Percentiles rank a stretch among this genome's conserved stretches.
phyloP scores from a whole-genome alignment of 2,888 invertebrate species.

The Mystacides longicornis region DNA sequence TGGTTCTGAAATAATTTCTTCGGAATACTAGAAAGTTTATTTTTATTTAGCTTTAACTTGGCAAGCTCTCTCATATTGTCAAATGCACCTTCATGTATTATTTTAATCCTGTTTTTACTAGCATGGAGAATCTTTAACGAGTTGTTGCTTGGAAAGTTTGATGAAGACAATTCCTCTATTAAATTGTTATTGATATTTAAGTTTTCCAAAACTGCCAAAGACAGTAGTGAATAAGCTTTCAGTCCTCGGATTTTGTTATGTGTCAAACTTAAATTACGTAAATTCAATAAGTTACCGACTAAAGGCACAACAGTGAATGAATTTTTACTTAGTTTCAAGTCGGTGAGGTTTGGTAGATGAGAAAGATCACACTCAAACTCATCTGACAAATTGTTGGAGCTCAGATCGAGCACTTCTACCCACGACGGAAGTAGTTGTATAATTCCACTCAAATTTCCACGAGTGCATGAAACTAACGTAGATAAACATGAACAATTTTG shows the following conservation, averaged over 20 bases:
- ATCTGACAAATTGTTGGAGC: slow-evolving; percentile 43
- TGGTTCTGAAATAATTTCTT: slow-evolving; percentile 67
- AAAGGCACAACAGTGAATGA: slow-evolving; percentile 48
- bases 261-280: slow-evolving; percentile 29
- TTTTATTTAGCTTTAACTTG: slow-evolving; percentile 73
- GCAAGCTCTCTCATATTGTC: slow-evolving; percentile 63
- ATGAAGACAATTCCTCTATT: slow-evolving; percentile 48
- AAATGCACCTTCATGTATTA: slow-evolving; percentile 64
- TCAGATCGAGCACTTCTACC: slow-evolving; percentile 66
- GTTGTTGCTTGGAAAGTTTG: slow-evolving; percentile 53
- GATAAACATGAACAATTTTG: slow-evolving; percentile 65
- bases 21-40: slow-evolving; percentile 61
- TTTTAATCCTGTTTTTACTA: slow-evolving; percentile 60
- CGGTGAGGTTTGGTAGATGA: slow-evolving; percentile 36
- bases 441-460: slow-evolving; percentile 56
- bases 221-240: slow-evolving; percentile 39
- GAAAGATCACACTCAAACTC: slow-evolving; percentile 38
- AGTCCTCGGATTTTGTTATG: slow-evolving; percentile 45
- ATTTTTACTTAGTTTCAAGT: slow-evolving; percentile 51
- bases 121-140: slow-evolving; percentile 39
- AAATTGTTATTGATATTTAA: slow-evolving; percentile 59
- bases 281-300: slow-evolving; percentile 29
- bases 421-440: slow-evolving; percentile 67
- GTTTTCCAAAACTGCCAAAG: slow-evolving; percentile 47
- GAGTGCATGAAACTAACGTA: slow-evolving; percentile 68